Base-by-base conservation (phyloP, 2,797 vertebrate species). In the Coreius guichenoti region DNA sequence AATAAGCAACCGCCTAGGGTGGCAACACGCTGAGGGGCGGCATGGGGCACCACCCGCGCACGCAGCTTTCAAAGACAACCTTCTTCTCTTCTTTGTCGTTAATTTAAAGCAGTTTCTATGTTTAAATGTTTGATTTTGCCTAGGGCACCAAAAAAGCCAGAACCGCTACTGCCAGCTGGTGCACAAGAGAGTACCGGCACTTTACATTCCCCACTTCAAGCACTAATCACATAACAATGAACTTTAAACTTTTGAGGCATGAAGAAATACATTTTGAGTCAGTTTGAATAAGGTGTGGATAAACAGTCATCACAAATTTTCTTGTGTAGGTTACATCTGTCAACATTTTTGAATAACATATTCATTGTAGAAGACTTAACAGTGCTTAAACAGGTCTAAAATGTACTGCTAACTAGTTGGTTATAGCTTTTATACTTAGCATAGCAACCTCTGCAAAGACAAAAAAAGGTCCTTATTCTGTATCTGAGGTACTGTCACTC, bases 401-500 rank as follows among this genome's bases (percentile, higher is more conserved):
- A 43, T 78, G n/a, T 33, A 47, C 33, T 9, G n/a, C 74, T 69
- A 84, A 58, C 75, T 65, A 75, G 56, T 63, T 47, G 65, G 36
- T 36, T 61, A 56, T 26, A 70, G 49, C 65, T 31, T 70, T 58
- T 29, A 84, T 31, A 78, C 26, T 33, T 72, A 47, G 29, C 43
- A 70, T 33, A 43, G 47, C 65, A 39, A 58, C 29, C 51, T 79
- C 16, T 63, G 33, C 49, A 36, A 83, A 83, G 39, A 51, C 33
- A 68, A 54, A 54, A 61, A 73, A 61, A 75, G 45, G 61, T 83
- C 72, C 14, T 49, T 81, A 43, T 73, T 36, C 36, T 3, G 8
- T 49, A 45, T 74, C 36, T 58, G n/a, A 31, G 74, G 49, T 69
- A 43, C 31, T 39, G 43, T 79, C 39, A 86, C 63, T 89, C 79